Percentiles rank a stretch among this genome's conserved stretches.
phyloP scores from a whole-genome alignment of 2,113 vertebrate species.

The Hippocampus mohnikei region DNA sequence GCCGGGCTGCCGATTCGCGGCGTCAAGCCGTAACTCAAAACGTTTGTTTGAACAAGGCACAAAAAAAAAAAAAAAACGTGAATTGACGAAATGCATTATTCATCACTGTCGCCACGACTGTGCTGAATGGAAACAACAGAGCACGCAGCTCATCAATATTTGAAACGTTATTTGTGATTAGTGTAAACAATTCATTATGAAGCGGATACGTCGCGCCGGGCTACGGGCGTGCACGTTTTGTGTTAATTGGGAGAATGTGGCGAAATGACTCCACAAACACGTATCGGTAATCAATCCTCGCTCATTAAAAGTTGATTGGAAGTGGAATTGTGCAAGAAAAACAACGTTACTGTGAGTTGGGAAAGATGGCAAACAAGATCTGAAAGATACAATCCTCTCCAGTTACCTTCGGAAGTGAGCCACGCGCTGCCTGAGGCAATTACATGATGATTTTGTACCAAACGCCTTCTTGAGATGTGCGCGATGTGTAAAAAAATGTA shows the following conservation, averaged over 20 bases:
- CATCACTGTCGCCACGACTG: neutral
- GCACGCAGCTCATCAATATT: neutral
- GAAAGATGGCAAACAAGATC: neutral
- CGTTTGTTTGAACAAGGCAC: neutral
- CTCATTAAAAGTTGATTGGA: neutral
- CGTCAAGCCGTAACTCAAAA: neutral
- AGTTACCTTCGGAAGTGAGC: too few species aligned
- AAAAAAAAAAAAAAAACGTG: neutral
- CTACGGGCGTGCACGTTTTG: neutral
- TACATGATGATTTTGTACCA: neutral
- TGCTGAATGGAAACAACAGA: neutral
- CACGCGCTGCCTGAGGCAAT: too few species aligned
- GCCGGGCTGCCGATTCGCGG: neutral
- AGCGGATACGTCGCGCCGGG: neutral
- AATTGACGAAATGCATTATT: slow-evolving; percentile 19
- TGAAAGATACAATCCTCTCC: neutral
- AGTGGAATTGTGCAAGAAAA: neutral
- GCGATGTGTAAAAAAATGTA: neutral
- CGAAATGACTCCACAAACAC: neutral
- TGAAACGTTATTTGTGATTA: neutral
- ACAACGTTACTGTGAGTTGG: neutral
- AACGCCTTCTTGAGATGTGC: neutral
- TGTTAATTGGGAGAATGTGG: neutral
- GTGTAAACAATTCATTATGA: neutral
- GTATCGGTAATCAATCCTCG: neutral